Conservation (phyloP, 2,113 vertebrate genomes). For the Leptocoma aspasia region DNA sequence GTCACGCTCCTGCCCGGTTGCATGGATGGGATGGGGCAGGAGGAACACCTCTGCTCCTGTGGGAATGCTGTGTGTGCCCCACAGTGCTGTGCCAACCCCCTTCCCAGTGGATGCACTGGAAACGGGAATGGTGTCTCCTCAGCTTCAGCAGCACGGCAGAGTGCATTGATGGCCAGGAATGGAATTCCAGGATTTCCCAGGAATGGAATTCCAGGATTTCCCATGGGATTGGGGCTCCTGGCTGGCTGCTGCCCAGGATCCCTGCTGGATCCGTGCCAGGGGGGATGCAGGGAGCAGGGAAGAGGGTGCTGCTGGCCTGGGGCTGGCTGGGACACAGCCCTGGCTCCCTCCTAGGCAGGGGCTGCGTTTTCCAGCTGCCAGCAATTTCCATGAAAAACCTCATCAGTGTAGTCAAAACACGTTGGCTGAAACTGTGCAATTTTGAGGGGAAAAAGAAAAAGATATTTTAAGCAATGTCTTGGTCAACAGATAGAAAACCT, state of each 20-base stretch:
- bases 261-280: accelerated
- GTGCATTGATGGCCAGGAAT: not conserved
- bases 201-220: not conserved
- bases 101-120: not conserved
- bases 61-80: not conserved
- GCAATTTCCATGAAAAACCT: not conserved
- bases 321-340: not conserved
- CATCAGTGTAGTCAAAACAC: not conserved
- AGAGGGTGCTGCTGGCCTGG: not conserved
- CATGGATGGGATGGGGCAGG: not conserved
- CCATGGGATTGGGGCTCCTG: not conserved
- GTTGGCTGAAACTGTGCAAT: not conserved
- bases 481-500: not conserved
- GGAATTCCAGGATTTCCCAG: not conserved
- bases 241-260: not conserved
- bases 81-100: not conserved
- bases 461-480: not conserved
- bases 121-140: not conserved
- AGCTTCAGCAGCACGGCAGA: accelerated
- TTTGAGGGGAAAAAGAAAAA: accelerated
- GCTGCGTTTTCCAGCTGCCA: not conserved
- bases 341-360: not conserved
- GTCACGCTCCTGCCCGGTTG: accelerated
- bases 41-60: not conserved
- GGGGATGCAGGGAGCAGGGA: not conserved